A percentile compares a stretch with the other conserved stretches of the same genome.
Evolutionary conservation across 2,888 invertebrate genomes (phyloP).

Genomic region (Aethes cnicana): DNA sequence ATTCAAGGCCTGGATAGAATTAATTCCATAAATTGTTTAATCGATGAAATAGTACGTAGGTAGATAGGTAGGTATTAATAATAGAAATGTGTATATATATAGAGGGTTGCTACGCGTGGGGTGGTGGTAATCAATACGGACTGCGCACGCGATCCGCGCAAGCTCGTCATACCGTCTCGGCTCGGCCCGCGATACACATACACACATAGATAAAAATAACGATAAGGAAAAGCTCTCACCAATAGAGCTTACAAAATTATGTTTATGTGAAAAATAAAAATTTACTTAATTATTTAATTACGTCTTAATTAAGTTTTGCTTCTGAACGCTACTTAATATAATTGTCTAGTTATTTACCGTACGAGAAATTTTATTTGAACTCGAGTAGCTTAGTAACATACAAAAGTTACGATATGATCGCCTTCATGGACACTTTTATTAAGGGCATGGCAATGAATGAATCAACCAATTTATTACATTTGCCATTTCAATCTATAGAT

Average conservation of each 20-base stretch:
- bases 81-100: slow-evolving; percentile 32
- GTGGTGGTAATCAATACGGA: slow-evolving; percentile 59
- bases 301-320: no score
- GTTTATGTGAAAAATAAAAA: not conserved
- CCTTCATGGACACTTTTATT: no score
- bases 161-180: slow-evolving; percentile 39
- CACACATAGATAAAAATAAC: not conserved
- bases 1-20: not conserved
- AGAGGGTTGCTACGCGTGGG: slow-evolving; percentile 48
- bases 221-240: slow-evolving; percentile 9
- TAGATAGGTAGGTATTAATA: slow-evolving; percentile 11
- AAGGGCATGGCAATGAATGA: no score
- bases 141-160: slow-evolving; percentile 72
- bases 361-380: no score
- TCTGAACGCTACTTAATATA: no score
- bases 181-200: slow-evolving; percentile 29
- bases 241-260: not conserved
- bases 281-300: no score
- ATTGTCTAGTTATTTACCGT: no score
- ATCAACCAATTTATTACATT: no score
- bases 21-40: not conserved
- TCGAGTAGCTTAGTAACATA: no score
- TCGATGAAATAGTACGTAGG: slow-evolving; percentile 10
- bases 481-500: no score
- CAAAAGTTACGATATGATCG: no score